These are phyloP conservation scores for Gymnoscelis rufifasciata DNA, from an alignment of 2,888 invertebrate genomes.

Conservation along the genomic window DNA sequence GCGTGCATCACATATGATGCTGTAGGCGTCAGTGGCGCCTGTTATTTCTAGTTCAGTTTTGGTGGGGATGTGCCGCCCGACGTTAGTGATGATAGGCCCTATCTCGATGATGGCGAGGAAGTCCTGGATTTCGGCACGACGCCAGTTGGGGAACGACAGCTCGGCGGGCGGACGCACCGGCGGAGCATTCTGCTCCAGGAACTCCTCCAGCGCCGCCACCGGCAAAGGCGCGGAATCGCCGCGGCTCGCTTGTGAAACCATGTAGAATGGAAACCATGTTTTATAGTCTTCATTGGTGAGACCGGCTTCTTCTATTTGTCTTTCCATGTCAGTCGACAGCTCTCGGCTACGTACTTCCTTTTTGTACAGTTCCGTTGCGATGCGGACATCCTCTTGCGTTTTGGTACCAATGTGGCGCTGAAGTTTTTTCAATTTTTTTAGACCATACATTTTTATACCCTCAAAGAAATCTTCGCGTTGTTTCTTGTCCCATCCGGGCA, in stretches of 20 bases:
- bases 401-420: slow-evolving; percentile 12
- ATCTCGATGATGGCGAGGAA: slow-evolving; percentile 10
- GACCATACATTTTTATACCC: slow-evolving; percentile 7
- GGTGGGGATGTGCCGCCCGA: slow-evolving; percentile 7
- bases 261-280: slow-evolving; percentile 7
- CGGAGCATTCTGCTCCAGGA: neutral
- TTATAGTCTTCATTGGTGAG: slow-evolving; percentile 7
- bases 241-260: slow-evolving; percentile 2
- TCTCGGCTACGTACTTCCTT: slow-evolving; percentile 6
- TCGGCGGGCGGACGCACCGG: neutral
- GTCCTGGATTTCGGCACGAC: slow-evolving; percentile 7
- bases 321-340: slow-evolving; percentile 5
- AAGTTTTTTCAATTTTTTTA: slow-evolving; percentile 12
- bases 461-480: slow-evolving; percentile 9
- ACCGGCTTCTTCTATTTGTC: slow-evolving; percentile 9
- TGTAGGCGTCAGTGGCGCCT: slow-evolving; percentile 7
- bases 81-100: neutral
- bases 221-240: neutral
- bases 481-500: slow-evolving; percentile 9
- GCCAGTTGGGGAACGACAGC: slow-evolving; percentile 9
- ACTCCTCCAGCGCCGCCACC: slow-evolving; percentile 4
- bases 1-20: slow-evolving; percentile 7
- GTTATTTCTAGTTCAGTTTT: slow-evolving; percentile 12
- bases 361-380: slow-evolving; percentile 11
- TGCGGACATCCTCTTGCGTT: slow-evolving; percentile 13